Conservation (phyloP, 64 coral and sea anemone species). For the Hydrozoanthus tunicans region DNA sequence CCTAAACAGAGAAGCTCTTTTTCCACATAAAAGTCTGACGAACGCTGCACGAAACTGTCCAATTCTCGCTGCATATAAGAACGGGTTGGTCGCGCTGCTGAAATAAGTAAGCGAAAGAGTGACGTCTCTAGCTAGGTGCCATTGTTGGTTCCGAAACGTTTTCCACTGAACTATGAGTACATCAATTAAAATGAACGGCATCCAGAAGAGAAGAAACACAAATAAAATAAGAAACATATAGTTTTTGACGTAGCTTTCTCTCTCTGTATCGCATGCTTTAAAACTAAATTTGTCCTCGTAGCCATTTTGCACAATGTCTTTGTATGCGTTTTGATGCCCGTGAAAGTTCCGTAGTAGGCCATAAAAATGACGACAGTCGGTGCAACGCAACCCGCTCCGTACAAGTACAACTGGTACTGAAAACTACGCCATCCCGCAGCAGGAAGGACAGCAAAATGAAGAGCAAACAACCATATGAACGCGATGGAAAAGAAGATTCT, state of each 20-base stretch:
- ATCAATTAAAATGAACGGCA: conserved; percentile 37
- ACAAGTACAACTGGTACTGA: conserved; percentile 38
- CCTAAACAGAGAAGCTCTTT: background rate
- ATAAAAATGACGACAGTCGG: conserved; percentile 2
- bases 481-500: conserved; percentile 44
- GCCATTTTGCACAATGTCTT: conserved; percentile 37
- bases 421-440: conserved; percentile 17
- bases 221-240: conserved; percentile 21
- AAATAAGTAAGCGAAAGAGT: conserved; percentile 88
- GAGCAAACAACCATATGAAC: conserved; percentile 20
- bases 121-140: conserved; percentile 74
- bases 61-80: conserved; percentile 77
- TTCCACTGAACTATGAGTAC: conserved; percentile 30
- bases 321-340: conserved; percentile 34
- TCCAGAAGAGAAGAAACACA: conserved; percentile 43
- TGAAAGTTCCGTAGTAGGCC: conserved; percentile 25
- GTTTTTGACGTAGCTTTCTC: conserved; percentile 55
- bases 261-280: conserved; percentile 20
- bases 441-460: conserved; percentile 33
- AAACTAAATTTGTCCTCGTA: background rate
- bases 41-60: conserved; percentile 84
- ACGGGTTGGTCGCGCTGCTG: conserved; percentile 78
- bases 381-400: conserved; percentile 38
- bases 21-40: conserved; percentile 27
- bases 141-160: background rate